Evolutionary conservation across 2,888 invertebrate species (phyloP).

Genomic region (Chrysolina oricalcia): DNA sequence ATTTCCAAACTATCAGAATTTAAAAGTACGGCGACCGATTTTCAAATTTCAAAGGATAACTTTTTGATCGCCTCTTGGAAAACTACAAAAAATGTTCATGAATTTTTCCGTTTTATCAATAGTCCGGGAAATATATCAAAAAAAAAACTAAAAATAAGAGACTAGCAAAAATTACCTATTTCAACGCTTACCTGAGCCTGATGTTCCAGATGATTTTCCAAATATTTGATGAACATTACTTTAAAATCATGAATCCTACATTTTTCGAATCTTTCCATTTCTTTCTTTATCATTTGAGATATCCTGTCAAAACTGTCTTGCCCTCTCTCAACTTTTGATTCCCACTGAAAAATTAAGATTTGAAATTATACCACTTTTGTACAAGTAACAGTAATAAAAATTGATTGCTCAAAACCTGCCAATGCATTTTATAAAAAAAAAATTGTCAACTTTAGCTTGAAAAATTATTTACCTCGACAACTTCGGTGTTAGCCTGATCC

Average conservation of each 20-base stretch:
- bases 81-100: too few species aligned
- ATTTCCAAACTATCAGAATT: too few species aligned
- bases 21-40: too few species aligned
- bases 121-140: too few species aligned
- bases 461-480: conserved; percentile 83
- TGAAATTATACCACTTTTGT: background rate
- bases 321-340: conserved; percentile 95
- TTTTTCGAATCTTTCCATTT: conserved; percentile 93
- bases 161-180: background rate
- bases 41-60: too few species aligned
- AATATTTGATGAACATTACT: conserved; percentile 89
- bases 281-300: conserved; percentile 94
- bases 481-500: conserved; percentile 91
- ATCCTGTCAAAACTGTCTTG: conserved; percentile 97
- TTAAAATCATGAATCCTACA: conserved; percentile 93
- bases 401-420: background rate
- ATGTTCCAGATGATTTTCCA: conserved; percentile 94
- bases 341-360: conserved; percentile 80
- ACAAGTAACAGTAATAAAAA: background rate
- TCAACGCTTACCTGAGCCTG: conserved; percentile 86
- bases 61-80: too few species aligned
- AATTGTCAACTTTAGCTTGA: background rate
- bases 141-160: too few species aligned
- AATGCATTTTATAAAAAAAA: too few species aligned
- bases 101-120: too few species aligned